These are phyloP conservation scores for Holocentrus rufus DNA, from an alignment of 2,797 vertebrate species.

Conservation along the genomic window DNA sequence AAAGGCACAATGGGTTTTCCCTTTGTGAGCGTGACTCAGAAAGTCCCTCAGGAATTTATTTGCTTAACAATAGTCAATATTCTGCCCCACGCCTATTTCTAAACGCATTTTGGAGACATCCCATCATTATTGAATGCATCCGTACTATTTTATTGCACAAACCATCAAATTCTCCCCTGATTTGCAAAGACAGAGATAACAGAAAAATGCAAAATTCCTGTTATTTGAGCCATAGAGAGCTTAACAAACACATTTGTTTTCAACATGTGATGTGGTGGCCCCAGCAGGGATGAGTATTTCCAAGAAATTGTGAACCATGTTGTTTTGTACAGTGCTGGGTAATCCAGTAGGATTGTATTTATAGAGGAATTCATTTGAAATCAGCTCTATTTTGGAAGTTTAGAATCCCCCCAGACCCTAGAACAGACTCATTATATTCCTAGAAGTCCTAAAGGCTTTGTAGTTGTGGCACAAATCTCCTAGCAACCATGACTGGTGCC, in stretches of 20 bases:
- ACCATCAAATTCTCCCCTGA: constrained; percentile 28
- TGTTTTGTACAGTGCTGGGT: constrained; percentile 28
- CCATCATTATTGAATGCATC: constrained; percentile 12
- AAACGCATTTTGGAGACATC: constrained; percentile 26
- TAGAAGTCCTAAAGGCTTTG: constrained; percentile 41
- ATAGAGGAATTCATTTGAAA: constrained; percentile 23
- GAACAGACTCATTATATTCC: constrained; percentile 45
- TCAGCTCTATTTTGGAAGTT: constrained; percentile 36
- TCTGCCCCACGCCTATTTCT: background rate
- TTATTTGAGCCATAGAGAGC: background rate
- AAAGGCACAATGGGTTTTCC: constrained; percentile 65
- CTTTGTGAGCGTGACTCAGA: constrained; percentile 53
- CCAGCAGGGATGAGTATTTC: constrained; percentile 3
- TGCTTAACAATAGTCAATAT: constrained; percentile 27
- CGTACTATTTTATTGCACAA: background rate
- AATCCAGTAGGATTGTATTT: constrained; percentile 42
- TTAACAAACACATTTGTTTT: constrained; percentile 3
- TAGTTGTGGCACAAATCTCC: too few species aligned
- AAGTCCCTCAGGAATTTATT: constrained; percentile 47
- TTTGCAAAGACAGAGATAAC: constrained; percentile 22
- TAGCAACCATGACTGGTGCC: too few species aligned
- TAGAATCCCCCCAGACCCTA: constrained; percentile 30
- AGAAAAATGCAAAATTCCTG: background rate
- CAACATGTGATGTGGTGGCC: background rate
- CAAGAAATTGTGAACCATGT: constrained; percentile 3